Base-by-base conservation (phyloP, 2,113 vertebrate species). In the Pteronura brasiliensis region DNA sequence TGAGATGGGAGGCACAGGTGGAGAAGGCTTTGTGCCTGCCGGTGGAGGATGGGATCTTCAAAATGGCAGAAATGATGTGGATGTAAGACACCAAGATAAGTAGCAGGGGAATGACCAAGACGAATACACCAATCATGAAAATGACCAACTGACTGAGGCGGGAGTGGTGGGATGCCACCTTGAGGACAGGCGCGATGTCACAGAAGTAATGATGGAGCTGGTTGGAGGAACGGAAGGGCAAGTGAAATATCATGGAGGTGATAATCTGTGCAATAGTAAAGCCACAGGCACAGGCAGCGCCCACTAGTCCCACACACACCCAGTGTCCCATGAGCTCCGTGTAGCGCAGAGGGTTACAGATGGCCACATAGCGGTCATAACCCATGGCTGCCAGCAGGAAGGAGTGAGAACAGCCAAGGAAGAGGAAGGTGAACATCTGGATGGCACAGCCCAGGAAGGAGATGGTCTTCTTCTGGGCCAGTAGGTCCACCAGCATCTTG, bases 351-450 rank as follows among this genome's bases (percentile, higher is more conserved):
- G 92, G 96, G 39, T 92, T 79, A 39, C 96, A 97, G 44, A 96
- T 97, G 55, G 92, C 95, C 92, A 95, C 44, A 0, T 95, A 98
- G 67, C 79, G 80, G 34, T 97, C 97, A 83, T 97, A 98, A 2
- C 97, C 95, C 97, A 97, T 97, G 80, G 34, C 86, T 52, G 96
- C 94, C 92, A 97, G 74, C 55, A 97, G 95, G 65, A 97, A 96
- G 77, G 95, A 98, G 61, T 97, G 96, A 15, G 90, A 97, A 5
- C 93, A 97, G 72, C 92, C 95, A 0, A 97, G 82, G 23, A 96
- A 96, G 63, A 96, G 91, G 79, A 98, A 97, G 21, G 95, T 63
- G 29, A 89, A 96, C 97, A 98, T 98, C 96, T 97, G 96, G 11
- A 92, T 93, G 39, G 93, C 65, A 63, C 97, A 98, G 6, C 94